phyloP scores from a whole-genome alignment of 2,113 vertebrate species.

The Clarias gariepinus region DNA sequence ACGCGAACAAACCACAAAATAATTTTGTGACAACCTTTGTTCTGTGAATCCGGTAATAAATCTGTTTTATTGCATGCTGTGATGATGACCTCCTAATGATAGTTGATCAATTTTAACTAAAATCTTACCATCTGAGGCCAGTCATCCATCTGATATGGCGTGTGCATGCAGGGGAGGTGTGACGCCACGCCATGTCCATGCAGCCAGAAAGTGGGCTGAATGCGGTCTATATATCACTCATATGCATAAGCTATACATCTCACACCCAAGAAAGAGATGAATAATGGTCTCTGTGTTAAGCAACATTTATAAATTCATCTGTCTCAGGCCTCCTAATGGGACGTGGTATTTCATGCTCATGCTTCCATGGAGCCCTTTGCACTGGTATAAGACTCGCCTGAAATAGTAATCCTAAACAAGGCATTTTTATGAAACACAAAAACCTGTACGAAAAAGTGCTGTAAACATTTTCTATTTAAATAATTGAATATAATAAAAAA shows the following conservation, averaged over 20 bases:
- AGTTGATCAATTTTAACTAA: conserved; percentile 16
- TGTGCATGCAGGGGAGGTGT: conserved; percentile 19
- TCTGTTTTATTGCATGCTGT: neutral
- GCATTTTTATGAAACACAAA: neutral
- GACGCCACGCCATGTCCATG: conserved; percentile 6
- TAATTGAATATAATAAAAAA: neutral
- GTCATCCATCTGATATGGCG: conserved; percentile 12
- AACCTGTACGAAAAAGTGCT: neutral
- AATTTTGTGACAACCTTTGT: too few relatives aligned
- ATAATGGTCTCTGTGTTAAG: conserved; percentile 30
- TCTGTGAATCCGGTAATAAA: too few relatives aligned
- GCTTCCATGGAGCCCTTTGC: neutral
- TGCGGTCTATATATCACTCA: neutral
- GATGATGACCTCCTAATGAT: neutral
- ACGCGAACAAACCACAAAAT: too few relatives aligned
- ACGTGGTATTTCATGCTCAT: conserved; percentile 26
- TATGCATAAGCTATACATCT: conserved; percentile 5
- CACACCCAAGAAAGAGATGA: conserved; percentile 25
- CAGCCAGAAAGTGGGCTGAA: conserved; percentile 11
- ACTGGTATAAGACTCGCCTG: neutral
- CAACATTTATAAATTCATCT: conserved; percentile 40
- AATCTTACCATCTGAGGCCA: neutral
- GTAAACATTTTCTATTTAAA: conserved; percentile 18
- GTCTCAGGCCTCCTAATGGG: conserved; percentile 26
- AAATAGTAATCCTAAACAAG: conserved; percentile 11